Evolutionary conservation across 1,140 invertebrate species (phyloP), one percentile per base, ranked within the genome.

Genomic region (Piezodorus guildinii): DNA sequence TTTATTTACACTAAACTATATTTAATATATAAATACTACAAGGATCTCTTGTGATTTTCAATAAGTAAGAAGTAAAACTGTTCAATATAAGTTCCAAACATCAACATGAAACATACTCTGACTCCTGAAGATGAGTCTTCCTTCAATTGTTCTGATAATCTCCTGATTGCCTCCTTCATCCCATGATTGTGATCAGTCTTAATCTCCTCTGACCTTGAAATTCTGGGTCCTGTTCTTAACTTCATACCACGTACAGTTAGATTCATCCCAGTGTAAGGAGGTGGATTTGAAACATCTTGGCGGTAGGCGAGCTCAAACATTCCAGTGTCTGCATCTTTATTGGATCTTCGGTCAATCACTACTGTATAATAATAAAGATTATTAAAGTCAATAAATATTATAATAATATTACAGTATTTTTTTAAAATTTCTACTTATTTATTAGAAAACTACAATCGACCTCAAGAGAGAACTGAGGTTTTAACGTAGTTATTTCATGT

Each of bases 221-320:
- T 23, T 52, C 61, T 15, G 17, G 14, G 12, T 25, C 19, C 45
- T 30, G 25, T 56, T 25, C 23, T 56, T 5, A 56, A 25, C 23
- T 23, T 56, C 15, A 23, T 83, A 8, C 89, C 89, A 58, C 87
- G 83, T 1, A 91, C 79, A 19, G 83, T 83, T 14, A 93, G 74
- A 51, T 83, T 85, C 62, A 88, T 80, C 1, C 91, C 90, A 62
- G 90, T 81, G 72, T 94, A 94, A 2, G 88, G 88, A 15, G 91
- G 91, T 4, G 87, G 85, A 66, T 81, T 83, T 1, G 88, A 85
- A 19, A 86, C 79, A 60, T 79, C 64, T 70, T 87, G 87, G 63
- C 84, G 86, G 73, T 90, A 94, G 17, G 85, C 83, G 64, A 93
- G 71, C 73, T 94, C 91, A 73, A 95, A 96, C 62, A 84, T 78